Percentiles rank a stretch among this genome's conserved stretches.
Evolutionary conservation across 2,113 vertebrate species (phyloP).

Genomic region (Microcebus ravelobensis): DNA sequence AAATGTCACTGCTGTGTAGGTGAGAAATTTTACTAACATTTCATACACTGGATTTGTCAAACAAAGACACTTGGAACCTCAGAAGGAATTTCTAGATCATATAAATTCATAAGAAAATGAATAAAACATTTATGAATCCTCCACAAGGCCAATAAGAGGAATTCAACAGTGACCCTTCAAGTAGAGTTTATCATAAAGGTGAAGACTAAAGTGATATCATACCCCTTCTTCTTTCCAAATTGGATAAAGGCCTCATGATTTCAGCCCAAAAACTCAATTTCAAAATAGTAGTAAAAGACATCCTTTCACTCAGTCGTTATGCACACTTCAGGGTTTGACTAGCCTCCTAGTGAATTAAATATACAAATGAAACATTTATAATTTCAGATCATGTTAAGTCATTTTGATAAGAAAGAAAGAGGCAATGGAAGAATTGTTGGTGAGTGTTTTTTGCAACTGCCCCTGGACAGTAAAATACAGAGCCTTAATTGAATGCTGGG

Average conservation of each 20-base stretch:
- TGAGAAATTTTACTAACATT: conserved; percentile 12
- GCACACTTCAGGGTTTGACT: neutral
- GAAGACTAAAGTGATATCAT: neutral
- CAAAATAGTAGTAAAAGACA: neutral
- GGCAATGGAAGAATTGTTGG: neutral
- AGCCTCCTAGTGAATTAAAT: neutral
- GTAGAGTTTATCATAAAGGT: neutral
- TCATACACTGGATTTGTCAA: neutral
- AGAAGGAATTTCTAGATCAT: neutral
- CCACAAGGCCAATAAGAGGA: neutral
- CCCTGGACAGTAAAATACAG: neutral
- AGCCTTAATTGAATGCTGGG: neutral
- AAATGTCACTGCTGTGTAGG: neutral
- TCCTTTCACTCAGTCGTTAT: neutral
- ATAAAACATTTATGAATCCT: neutral
- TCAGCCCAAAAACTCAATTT: neutral
- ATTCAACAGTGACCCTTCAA: neutral
- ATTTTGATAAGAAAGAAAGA: neutral
- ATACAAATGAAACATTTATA: neutral
- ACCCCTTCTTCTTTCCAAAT: neutral
- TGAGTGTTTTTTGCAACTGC: neutral
- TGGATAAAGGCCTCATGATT: neutral
- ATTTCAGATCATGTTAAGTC: neutral
- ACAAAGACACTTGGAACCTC: neutral
- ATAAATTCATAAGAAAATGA: neutral